Percentiles rank a stretch among this genome's conserved stretches.
phyloP scores from a whole-genome alignment of 2,113 vertebrate species.

The Heterotis niloticus region DNA sequence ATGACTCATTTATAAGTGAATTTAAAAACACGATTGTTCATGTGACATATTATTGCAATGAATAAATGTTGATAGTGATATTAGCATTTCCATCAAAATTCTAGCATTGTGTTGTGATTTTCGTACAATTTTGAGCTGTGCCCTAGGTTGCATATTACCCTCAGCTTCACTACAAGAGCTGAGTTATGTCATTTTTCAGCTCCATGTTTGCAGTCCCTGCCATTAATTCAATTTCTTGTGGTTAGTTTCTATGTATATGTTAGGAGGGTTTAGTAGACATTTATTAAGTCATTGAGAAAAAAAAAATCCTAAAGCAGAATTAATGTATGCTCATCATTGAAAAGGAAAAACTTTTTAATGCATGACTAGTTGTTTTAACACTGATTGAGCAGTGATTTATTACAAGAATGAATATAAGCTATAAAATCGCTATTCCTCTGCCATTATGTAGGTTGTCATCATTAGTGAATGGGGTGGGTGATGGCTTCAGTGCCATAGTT shows the following conservation, averaged over 20 bases:
- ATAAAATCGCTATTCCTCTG: slow-evolving; percentile 1
- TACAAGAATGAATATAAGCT: background rate
- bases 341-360: background rate
- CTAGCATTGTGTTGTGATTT: background rate
- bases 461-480: background rate
- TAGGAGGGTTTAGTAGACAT: background rate
- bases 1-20: background rate
- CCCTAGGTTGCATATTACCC: background rate
- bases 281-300: slow-evolving; percentile 16
- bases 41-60: background rate
- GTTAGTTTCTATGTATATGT: slow-evolving; percentile 7
- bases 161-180: slow-evolving; percentile 8
- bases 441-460: background rate
- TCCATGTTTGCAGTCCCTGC: background rate
- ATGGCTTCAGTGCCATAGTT: background rate
- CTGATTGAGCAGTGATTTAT: background rate
- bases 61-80: too few species aligned
- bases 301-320: background rate
- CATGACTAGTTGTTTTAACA: background rate
- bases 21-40: background rate
- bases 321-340: background rate
- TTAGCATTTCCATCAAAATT: background rate
- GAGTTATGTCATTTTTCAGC: background rate
- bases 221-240: slow-evolving; percentile 2
- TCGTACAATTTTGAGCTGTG: background rate